Percentiles rank a stretch among this genome's conserved stretches.
Conservation (phyloP, 1,140 invertebrate species). For the Heliothis virescens region DNA sequence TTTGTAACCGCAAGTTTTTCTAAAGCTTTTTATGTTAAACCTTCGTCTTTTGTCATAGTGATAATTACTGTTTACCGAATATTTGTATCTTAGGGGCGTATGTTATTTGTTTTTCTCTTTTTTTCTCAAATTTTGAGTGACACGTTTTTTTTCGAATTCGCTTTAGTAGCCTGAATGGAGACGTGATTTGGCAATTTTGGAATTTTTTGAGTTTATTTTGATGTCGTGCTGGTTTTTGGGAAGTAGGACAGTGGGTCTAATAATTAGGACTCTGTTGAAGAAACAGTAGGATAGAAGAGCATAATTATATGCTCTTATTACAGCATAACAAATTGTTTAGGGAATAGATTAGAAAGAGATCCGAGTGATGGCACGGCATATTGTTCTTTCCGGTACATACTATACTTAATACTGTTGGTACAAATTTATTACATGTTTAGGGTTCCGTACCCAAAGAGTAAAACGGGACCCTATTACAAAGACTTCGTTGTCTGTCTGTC, state of each 20-base stretch:
- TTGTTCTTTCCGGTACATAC: no score
- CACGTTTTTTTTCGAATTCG: conserved; percentile 24
- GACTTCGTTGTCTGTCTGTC: no score
- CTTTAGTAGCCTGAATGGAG: not conserved
- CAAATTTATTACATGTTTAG: no score
- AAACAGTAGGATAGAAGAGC: no score
- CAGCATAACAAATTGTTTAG: no score
- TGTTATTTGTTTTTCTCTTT: conserved; percentile 24
- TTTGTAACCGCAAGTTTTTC: conserved; percentile 68
- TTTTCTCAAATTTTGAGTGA: conserved; percentile 34
- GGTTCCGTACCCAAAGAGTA: no score
- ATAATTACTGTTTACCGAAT: conserved; percentile 40
- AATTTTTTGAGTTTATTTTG: not conserved
- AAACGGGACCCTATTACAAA: no score
- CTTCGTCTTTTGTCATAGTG: conserved; percentile 21
- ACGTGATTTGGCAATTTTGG: conserved; percentile 37
- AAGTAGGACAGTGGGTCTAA: not conserved
- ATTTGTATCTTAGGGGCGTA: not conserved
- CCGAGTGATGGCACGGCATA: no score
- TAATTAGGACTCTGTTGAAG: not conserved
- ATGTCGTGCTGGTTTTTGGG: not conserved
- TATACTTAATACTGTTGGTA: no score
- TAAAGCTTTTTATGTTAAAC: not conserved
- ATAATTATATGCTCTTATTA: no score
- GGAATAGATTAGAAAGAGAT: no score